A percentile compares a stretch with the other conserved stretches of the same genome.
phyloP scores from a whole-genome alignment of 2,797 vertebrate genomes.

The Brotula barbata region DNA sequence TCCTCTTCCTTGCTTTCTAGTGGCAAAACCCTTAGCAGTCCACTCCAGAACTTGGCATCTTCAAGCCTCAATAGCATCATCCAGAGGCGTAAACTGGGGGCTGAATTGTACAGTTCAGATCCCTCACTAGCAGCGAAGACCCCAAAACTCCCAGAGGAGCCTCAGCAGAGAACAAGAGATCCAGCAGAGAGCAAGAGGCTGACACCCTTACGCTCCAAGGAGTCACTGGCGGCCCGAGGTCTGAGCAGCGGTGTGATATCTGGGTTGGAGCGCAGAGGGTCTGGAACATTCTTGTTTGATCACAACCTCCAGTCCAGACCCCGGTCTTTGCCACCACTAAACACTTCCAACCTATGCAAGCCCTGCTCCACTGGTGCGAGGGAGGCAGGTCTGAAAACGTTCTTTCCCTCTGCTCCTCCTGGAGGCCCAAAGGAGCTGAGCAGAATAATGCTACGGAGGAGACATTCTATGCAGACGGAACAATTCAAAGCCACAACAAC shows the following conservation, averaged over 20 bases:
- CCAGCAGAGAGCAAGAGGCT: conserved; percentile 36
- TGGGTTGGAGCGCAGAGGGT: conserved; percentile 78
- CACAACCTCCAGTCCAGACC: conserved; percentile 73
- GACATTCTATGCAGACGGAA: conserved; percentile 89
- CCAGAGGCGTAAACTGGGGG: conserved; percentile 77
- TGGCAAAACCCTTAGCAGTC: conserved; percentile 17
- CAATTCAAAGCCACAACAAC: conserved; percentile 77
- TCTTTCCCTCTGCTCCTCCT: conserved; percentile 82
- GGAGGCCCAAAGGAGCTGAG: conserved; percentile 80
- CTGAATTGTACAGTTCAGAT: conserved; percentile 83
- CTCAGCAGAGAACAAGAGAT: conserved; percentile 28
- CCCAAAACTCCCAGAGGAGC: conserved; percentile 38
- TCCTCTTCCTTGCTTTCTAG: conserved; percentile 33
- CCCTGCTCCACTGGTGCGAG: conserved; percentile 60
- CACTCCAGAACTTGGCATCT: conserved; percentile 59
- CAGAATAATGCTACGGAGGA: conserved; percentile 82
- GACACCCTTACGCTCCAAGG: conserved; percentile 68
- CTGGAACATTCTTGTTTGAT: conserved; percentile 77
- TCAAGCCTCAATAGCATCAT: conserved; percentile 81
- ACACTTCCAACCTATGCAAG: conserved; percentile 63
- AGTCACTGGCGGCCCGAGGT: conserved; percentile 64
- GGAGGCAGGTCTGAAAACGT: conserved; percentile 65
- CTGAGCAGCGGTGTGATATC: conserved; percentile 64
- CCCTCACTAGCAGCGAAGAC: conserved; percentile 74
- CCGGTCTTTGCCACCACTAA: conserved; percentile 86